phyloP scores from a whole-genome alignment of 2,113 vertebrate genomes.

The Bolborhynchus lineola region DNA sequence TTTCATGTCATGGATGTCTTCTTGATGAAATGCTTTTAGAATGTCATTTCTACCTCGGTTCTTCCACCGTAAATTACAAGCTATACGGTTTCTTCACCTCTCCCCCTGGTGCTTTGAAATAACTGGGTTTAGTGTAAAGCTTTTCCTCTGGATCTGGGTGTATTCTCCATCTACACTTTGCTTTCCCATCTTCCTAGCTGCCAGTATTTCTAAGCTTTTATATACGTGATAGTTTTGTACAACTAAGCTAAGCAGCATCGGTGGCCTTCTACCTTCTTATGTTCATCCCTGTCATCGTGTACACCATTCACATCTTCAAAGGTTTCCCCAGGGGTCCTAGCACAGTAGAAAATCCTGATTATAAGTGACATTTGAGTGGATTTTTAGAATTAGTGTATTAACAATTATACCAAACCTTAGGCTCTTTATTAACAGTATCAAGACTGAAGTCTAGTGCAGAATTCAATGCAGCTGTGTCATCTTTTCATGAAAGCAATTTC shows the following conservation, averaged over 20 bases:
- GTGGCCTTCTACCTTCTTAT: conserved; percentile 69
- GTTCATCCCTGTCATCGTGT: conserved; percentile 71
- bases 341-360: conserved; percentile 82
- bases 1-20: conserved; percentile 73
- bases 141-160: conserved; percentile 63
- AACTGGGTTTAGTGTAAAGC: conserved; percentile 53
- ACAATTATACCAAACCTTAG: conserved; percentile 80
- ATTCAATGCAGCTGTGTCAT: conserved; percentile 68
- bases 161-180: conserved; percentile 47
- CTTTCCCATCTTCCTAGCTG: conserved; percentile 67
- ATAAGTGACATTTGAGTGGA: conserved; percentile 84
- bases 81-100: conserved; percentile 59
- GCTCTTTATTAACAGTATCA: conserved; percentile 80
- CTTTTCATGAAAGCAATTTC: conserved; percentile 62
- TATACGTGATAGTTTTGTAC: conserved; percentile 72
- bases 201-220: conserved; percentile 64
- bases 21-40: conserved; percentile 71
- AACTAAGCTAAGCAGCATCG: conserved; percentile 62
- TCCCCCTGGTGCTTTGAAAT: conserved; percentile 51
- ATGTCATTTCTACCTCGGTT: conserved; percentile 68
- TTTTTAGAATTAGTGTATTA: conserved; percentile 84
- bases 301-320: conserved; percentile 75
- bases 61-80: conserved; percentile 74
- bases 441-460: conserved; percentile 63
- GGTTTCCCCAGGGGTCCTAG: conserved; percentile 78